phyloP scores from a whole-genome alignment of 2,888 invertebrate genomes.

The Silvanus unidentatus region DNA sequence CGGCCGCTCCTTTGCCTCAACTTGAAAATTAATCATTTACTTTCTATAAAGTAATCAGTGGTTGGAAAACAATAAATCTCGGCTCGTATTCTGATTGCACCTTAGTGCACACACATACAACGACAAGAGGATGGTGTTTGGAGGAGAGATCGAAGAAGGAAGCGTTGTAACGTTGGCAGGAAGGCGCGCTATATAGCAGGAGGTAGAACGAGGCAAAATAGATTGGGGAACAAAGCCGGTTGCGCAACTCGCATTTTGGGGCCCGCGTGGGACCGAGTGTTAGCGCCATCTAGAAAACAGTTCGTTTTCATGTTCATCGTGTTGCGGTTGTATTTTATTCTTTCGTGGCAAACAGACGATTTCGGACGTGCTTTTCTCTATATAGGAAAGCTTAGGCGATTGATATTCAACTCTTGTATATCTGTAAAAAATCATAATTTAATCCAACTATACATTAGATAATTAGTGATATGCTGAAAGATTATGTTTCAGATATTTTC shows the following conservation, averaged over 20 bases:
- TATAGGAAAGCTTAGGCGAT: not conserved
- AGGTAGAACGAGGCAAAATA: too few species aligned
- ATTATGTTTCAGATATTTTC: too few species aligned
- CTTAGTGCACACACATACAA: too few species aligned
- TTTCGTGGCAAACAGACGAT: slow-evolving; percentile 16
- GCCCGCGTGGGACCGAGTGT: slow-evolving; percentile 30
- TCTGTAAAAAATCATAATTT: too few species aligned
- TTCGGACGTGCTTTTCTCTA: slow-evolving; percentile 9
- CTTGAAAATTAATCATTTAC: slow-evolving; percentile 18
- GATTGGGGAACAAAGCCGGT: slow-evolving; percentile 12
- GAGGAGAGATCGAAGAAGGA: slow-evolving; percentile 25
- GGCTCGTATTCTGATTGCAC: slow-evolving; percentile 20
- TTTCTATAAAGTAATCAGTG: slow-evolving; percentile 18
- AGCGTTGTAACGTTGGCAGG: slow-evolving; percentile 3
- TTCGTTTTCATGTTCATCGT: slow-evolving; percentile 27
- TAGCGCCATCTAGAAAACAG: slow-evolving; percentile 35
- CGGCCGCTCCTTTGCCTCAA: slow-evolving; percentile 8
- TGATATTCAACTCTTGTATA: not conserved
- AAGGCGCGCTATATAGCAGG: slow-evolving; percentile 3
- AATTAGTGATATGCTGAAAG: too few species aligned
- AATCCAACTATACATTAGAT: too few species aligned
- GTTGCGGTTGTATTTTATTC: slow-evolving; percentile 28
- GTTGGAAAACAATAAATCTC: slow-evolving; percentile 24
- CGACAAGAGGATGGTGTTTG: too few species aligned
- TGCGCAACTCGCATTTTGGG: slow-evolving; percentile 31